Percentiles rank a stretch among this genome's conserved stretches.
These are phyloP conservation scores for Leuciscus idus DNA, from an alignment of 2,113 vertebrate species.

Conservation along the genomic window DNA sequence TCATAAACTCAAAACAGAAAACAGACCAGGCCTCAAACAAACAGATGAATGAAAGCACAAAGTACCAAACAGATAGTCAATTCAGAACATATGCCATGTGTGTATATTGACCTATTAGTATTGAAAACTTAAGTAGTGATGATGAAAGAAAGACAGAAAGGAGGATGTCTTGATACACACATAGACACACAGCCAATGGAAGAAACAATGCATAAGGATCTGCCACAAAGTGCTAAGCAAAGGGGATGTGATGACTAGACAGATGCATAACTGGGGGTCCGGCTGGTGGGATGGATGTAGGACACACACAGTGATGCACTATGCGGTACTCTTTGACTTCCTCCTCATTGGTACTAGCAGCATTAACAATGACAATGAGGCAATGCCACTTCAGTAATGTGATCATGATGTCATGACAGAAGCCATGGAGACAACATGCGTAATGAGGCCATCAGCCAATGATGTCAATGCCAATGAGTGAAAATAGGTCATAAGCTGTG, in stretches of 20 bases:
- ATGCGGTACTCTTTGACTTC: neutral
- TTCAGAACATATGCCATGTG: slow-evolving; percentile 50
- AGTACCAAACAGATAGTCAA: slow-evolving; percentile 34
- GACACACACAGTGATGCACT: slow-evolving; percentile 28
- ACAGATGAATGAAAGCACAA: slow-evolving; percentile 45
- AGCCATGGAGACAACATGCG: slow-evolving; percentile 35
- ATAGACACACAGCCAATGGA: slow-evolving; percentile 47
- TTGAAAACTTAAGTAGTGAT: neutral
- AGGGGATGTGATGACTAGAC: slow-evolving; percentile 34
- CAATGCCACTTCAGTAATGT: slow-evolving; percentile 28
- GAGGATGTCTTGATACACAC: slow-evolving; percentile 49
- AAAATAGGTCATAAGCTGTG: neutral
- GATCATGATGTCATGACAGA: slow-evolving; percentile 32
- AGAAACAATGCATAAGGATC: slow-evolving; percentile 53
- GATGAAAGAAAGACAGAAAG: slow-evolving; percentile 11
- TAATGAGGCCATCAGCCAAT: slow-evolving; percentile 25
- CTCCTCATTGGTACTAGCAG: slow-evolving; percentile 2
- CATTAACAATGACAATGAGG: slow-evolving; percentile 35
- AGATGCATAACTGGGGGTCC: slow-evolving; percentile 38
- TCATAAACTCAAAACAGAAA: slow-evolving; percentile 45
- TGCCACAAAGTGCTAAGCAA: slow-evolving; percentile 48
- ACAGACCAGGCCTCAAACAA: slow-evolving; percentile 33
- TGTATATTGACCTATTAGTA: slow-evolving; percentile 45
- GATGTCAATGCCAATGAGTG: slow-evolving; percentile 32
- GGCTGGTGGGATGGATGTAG: slow-evolving; percentile 15